Evolutionary conservation across 2,797 vertebrate genomes (phyloP), one percentile per base, ranked within the genome.

Genomic region (Sebastes oblongus): DNA sequence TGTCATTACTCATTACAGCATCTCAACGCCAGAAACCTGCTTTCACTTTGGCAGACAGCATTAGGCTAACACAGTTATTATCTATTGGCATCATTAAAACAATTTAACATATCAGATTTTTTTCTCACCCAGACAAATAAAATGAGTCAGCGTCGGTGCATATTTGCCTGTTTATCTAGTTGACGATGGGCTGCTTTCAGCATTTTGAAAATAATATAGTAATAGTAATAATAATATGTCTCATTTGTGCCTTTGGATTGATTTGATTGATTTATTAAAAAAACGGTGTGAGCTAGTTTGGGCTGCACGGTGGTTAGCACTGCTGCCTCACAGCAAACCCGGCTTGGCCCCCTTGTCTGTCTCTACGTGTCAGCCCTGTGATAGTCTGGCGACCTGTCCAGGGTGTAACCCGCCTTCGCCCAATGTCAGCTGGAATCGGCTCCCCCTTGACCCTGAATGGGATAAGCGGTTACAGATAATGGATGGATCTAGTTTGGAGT

Each of bases 21-120:
- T 88, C 29, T 54, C 50, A 39, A 18, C 73, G 86, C 66, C 75
- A 85, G 82, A 85, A 86, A 52, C 77, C 62, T 39, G 58, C 56
- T 78, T 62, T 79, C 78, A 73, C 27, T 62, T 60, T 82, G 75
- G 81, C 79, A 84, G 72, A 69, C 74, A 81, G 78, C 56, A 75
- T 30, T 1, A 72, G 42, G 30, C 80, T 56, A 75, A 62, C 60
- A 69, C 77, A 46, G 7, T 81, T 77, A 52, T 59, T 52, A 70
- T 70, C 70, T 70, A 54, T 76, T 87, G 55, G 72, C 62, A 56
- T 74, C 65, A 78, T 86, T 81, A 66, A 72, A 84, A 70, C 62
- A 29, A 87, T 77, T 76, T 24, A 16, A 2, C 46, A 27, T 36
- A 68, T 77, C 42, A 46, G 1, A 11, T 46, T 42, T 76, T 62